Conservation (phyloP, 1,140 invertebrate species). For the Leucophenga varia region DNA sequence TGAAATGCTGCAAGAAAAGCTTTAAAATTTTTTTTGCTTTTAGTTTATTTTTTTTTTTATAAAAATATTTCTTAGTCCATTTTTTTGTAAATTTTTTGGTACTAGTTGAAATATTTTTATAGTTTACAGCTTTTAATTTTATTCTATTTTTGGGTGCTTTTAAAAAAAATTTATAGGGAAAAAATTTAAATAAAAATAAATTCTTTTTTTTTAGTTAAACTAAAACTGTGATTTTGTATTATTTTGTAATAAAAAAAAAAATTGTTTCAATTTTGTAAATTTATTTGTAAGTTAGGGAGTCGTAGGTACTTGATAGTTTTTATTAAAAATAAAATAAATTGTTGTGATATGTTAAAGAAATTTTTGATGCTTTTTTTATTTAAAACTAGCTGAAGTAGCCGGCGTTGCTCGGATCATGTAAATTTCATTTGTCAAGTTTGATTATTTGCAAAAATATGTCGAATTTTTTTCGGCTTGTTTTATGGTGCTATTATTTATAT, state of each 20-base stretch:
- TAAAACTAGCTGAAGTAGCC: constrained; percentile 9
- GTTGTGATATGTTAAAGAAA: neutral
- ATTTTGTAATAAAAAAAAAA: neutral
- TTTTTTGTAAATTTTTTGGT: constrained; percentile 3
- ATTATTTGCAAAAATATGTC: too few species aligned
- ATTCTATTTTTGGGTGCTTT: neutral
- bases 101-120: constrained; percentile 9
- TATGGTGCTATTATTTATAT: neutral
- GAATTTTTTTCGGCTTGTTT: too few species aligned
- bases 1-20: constrained; percentile 42
- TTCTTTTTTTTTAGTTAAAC: constrained; percentile 37
- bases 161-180: constrained; percentile 5
- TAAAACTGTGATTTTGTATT: constrained; percentile 30
- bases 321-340: neutral
- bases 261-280: too few species aligned
- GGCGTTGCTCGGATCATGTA: too few species aligned
- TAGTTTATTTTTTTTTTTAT: constrained; percentile 14
- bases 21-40: constrained; percentile 21
- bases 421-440: too few species aligned
- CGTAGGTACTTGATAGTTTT: too few species aligned
- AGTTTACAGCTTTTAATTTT: constrained; percentile 16
- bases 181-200: constrained; percentile 15
- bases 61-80: constrained; percentile 16
- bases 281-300: too few species aligned
- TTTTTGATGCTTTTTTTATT: constrained; percentile 26